Conservation (phyloP, 2,113 vertebrate genomes). For the Thermophis baileyi region DNA sequence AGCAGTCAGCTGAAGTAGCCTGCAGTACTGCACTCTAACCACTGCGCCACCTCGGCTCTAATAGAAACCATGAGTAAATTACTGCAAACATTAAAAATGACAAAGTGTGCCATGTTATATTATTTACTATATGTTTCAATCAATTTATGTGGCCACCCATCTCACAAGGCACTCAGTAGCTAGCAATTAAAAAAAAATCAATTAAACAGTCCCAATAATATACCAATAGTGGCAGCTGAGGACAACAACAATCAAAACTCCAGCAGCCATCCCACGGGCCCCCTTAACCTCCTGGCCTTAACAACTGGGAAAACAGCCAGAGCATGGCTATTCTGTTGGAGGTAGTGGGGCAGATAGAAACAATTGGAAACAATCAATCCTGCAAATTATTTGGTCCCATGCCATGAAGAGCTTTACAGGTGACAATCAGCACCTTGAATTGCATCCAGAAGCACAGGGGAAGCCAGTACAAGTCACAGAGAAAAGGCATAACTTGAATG, state of each 20-base stretch:
- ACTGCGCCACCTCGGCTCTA: too few relatives aligned
- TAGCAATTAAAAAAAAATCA: neutral
- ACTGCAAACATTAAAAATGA: neutral
- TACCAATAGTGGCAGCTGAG: neutral
- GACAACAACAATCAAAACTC: neutral
- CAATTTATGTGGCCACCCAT: neutral
- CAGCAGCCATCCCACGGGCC: neutral
- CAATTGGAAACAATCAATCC: neutral
- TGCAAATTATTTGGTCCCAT: neutral
- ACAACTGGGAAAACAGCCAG: neutral
- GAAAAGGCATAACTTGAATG: neutral
- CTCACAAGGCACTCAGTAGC: neutral
- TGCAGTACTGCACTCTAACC: too few relatives aligned
- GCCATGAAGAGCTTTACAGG: neutral
- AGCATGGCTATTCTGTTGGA: neutral
- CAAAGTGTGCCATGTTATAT: neutral
- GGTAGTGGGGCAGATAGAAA: neutral
- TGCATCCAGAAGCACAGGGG: neutral
- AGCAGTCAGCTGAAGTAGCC: too few relatives aligned
- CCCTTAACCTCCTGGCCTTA: neutral
- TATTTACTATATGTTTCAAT: neutral
- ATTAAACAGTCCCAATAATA: neutral
- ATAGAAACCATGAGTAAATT: constrained; percentile 55
- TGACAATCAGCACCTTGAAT: neutral
- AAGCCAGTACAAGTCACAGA: neutral